phyloP scores from a whole-genome alignment of 2,797 vertebrate species.

The Gambusia yucatana region DNA sequence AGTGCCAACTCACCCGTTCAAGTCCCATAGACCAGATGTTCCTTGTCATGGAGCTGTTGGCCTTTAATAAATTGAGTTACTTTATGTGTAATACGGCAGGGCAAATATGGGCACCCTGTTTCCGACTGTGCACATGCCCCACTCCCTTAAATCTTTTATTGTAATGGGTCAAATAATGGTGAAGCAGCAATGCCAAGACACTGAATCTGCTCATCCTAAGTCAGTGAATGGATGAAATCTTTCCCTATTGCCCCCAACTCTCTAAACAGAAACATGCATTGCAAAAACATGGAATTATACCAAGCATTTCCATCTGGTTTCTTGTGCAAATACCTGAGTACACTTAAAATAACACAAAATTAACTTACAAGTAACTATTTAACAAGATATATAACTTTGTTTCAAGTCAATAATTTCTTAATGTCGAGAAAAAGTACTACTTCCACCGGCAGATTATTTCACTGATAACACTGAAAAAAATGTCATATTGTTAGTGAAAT shows the following conservation, averaged over 20 bases:
- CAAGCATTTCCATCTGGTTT: too few relatives aligned
- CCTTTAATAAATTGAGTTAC: slow-evolving; percentile 81
- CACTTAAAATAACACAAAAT: too few relatives aligned
- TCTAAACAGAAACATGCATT: slow-evolving; percentile 21
- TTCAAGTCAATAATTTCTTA: too few relatives aligned
- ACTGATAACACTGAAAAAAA: too few relatives aligned
- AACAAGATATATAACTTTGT: too few relatives aligned
- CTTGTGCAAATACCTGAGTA: too few relatives aligned
- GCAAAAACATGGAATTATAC: too few relatives aligned
- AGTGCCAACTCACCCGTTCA: slow-evolving; percentile 74
- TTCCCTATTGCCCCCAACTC: slow-evolving; percentile 37
- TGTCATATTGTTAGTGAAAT: too few relatives aligned
- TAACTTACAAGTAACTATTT: too few relatives aligned
- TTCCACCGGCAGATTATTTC: too few relatives aligned
- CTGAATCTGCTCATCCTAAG: slow-evolving; percentile 67
- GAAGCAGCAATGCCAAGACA: slow-evolving; percentile 65
- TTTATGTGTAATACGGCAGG: slow-evolving; percentile 79
- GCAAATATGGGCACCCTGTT: slow-evolving; percentile 65
- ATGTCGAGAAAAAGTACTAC: too few relatives aligned
- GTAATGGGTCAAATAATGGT: slow-evolving; percentile 67
- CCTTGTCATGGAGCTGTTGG: slow-evolving; percentile 73
- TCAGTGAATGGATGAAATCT: slow-evolving; percentile 53
- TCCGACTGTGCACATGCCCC: slow-evolving; percentile 34
- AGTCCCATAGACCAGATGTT: slow-evolving; percentile 83
- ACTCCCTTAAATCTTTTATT: slow-evolving; percentile 47